Evolutionary conservation across 2,888 invertebrate genomes (phyloP), one percentile per base, ranked within the genome.

Genomic region (Drosophila neutralis): DNA sequence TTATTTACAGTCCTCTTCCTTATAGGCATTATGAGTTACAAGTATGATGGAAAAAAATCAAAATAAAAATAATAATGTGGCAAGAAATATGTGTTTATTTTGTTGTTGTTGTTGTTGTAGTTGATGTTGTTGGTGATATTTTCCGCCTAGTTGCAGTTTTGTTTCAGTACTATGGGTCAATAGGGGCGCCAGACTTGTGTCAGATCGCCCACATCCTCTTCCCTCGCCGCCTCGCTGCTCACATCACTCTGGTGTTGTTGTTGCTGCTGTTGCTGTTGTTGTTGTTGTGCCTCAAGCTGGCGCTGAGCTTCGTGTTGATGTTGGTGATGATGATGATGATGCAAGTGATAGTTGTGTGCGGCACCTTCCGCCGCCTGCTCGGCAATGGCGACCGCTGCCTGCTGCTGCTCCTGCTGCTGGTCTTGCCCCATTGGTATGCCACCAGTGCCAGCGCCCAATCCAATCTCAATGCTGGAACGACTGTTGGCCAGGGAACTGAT

Each of bases 101-200:
- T 40, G 7, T 38, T 38, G 38, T 38, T 15, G 36, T 36, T 36
- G 13, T 13, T 36, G 36, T 48, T 24, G 31, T 54, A 38, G 31
- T 33, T 33, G 33, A 10, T 33, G 33, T 33, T 18, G 49, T 49
- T 49, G 24, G 18, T 49, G 27, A 56, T 29, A 21, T 52, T 52
- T 48, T 24, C 45, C 11, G 31, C 8, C 42, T 70, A 18, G 31
- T 61, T 69, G 66, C 78, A 90, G 64, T 83, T 33, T 4, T 15
- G 13, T 35, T 15, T 91, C 89, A 91, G 86, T 91, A 91, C 92
- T 76, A 91, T 91, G 65, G 79, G 90, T 95, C 94, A 96, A 94
- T 96, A 96, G 65, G 96, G 96, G 92, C 96, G 94, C 96, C 96
- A 97, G n/a, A 97, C 96, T 69, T 92, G 93, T 18, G 93, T 92